phyloP scores from a whole-genome alignment of 2,888 invertebrate species.

The Caenorhabditis sinica region DNA sequence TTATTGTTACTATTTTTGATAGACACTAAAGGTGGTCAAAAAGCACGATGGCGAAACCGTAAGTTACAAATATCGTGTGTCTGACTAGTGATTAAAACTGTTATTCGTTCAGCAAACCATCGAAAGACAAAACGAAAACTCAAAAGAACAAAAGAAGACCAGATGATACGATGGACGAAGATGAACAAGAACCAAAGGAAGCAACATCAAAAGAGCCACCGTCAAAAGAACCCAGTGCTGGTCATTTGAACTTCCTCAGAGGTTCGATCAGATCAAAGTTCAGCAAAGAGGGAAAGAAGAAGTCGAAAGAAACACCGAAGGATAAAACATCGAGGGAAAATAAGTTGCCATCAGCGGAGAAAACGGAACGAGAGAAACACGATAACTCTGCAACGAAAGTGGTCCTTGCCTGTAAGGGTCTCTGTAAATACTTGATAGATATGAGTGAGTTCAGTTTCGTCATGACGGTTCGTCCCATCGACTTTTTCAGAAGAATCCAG shows the following conservation, averaged over 20 bases:
- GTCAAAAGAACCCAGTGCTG: not conserved
- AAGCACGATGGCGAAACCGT: slow-evolving; percentile 15
- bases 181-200: slow-evolving; percentile 13
- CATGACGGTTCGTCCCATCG: too few relatives aligned
- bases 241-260: not conserved
- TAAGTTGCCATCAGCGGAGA: slow-evolving; percentile 5
- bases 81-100: too few relatives aligned
- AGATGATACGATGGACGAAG: slow-evolving; percentile 27
- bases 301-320: slow-evolving; percentile 8
- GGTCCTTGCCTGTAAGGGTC: not conserved
- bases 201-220: not conserved
- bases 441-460: slow-evolving; percentile 17
- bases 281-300: not conserved
- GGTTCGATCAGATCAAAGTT: slow-evolving; percentile 2
- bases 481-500: slow-evolving; percentile 27
- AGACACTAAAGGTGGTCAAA: not conserved
- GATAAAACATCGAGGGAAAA: slow-evolving; percentile 22
- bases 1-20: slow-evolving; percentile 8
- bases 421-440: slow-evolving; percentile 23
- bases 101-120: not conserved
- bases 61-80: not conserved
- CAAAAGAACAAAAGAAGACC: slow-evolving; percentile 5
- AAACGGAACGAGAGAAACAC: slow-evolving; percentile 6
- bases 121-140: slow-evolving; percentile 1
- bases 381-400: not conserved